Conservation (phyloP, 2,797 vertebrate genomes). For the Tauraco hartlaubi region DNA sequence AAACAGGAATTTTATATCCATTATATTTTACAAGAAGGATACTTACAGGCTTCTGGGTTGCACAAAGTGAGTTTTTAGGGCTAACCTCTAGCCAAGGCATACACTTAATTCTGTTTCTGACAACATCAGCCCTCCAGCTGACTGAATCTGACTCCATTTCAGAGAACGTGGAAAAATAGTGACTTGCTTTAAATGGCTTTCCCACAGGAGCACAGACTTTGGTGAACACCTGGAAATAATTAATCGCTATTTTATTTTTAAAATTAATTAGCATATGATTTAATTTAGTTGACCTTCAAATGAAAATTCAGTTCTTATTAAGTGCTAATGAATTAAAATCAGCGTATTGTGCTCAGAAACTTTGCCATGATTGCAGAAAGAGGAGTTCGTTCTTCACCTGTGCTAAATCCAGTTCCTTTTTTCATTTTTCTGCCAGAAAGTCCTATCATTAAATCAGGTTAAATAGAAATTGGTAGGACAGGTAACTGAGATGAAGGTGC, state of each 20-base stretch:
- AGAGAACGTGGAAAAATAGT: slow-evolving; percentile 1
- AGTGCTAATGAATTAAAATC: slow-evolving; percentile 62
- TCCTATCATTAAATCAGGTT: not conserved
- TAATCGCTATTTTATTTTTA: slow-evolving; percentile 63
- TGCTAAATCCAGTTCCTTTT: not conserved
- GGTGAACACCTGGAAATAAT: slow-evolving; percentile 65
- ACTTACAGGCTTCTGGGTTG: not conserved
- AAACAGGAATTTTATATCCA: not conserved
- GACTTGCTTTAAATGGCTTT: not conserved
- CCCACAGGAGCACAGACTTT: not conserved
- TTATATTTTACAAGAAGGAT: not conserved
- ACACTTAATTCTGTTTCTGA: not conserved
- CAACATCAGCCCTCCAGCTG: not conserved
- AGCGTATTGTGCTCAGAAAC: slow-evolving; percentile 23
- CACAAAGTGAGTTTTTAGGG: not conserved
- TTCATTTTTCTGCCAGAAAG: not conserved
- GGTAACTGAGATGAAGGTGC: not conserved
- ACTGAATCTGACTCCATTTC: slow-evolving; percentile 3
- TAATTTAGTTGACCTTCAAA: slow-evolving; percentile 73
- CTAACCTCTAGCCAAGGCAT: not conserved
- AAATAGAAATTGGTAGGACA: not conserved
- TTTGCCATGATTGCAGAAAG: not conserved
- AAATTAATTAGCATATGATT: slow-evolving; percentile 75
- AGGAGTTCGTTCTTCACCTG: not conserved
- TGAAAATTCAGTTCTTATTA: slow-evolving; percentile 69